Percentiles rank a stretch among this genome's conserved stretches.
phyloP scores from a whole-genome alignment of 2,797 vertebrate species.

The Micromesistius poutassou region DNA sequence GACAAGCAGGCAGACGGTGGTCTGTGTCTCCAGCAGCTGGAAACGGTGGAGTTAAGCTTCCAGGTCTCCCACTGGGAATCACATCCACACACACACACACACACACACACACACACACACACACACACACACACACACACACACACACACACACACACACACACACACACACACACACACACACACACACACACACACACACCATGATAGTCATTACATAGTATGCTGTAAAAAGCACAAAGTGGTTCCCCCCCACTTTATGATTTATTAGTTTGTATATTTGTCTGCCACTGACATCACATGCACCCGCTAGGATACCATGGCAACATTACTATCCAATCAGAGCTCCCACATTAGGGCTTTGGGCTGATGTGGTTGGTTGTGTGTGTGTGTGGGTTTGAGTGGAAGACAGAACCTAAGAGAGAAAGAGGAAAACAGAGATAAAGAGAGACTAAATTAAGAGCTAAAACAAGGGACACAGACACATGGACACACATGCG shows the following conservation, averaged over 20 bases:
- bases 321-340: slow-evolving; percentile 51
- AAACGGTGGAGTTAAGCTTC: slow-evolving; percentile 51
- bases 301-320: slow-evolving; percentile 50
- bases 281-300: slow-evolving; percentile 36
- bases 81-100: slow-evolving; percentile 12
- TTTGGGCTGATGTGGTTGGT: slow-evolving; percentile 19
- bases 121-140: neutral
- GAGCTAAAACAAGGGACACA: slow-evolving; percentile 2
- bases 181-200: too few species aligned
- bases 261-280: slow-evolving; percentile 59
- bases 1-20: slow-evolving; percentile 48
- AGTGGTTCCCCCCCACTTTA: slow-evolving; percentile 29
- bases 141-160: too few species aligned
- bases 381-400: slow-evolving; percentile 7
- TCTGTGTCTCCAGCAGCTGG: slow-evolving; percentile 50
- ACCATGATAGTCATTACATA: neutral
- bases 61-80: slow-evolving; percentile 41
- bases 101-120: too few species aligned
- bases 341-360: slow-evolving; percentile 31
- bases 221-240: neutral
- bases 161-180: too few species aligned
- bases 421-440: slow-evolving; percentile 21
- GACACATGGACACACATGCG: neutral
- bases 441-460: neutral
- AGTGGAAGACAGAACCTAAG: slow-evolving; percentile 10